Percentiles rank a stretch among this genome's conserved stretches.
Conservation (phyloP, 2,113 vertebrate species). For the Zosterops hypoxanthus region DNA sequence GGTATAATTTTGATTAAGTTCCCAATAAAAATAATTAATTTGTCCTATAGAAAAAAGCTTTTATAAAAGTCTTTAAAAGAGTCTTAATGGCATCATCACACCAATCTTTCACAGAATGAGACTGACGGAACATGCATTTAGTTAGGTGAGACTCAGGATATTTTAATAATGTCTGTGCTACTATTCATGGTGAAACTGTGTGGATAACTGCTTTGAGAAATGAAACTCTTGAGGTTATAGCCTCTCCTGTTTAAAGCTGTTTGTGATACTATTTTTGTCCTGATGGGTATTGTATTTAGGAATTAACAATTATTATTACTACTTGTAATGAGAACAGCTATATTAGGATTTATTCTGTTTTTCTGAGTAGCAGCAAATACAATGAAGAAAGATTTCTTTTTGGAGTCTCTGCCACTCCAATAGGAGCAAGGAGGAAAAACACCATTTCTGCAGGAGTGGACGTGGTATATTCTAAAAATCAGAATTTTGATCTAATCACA, state of each 20-base stretch:
- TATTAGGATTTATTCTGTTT: background rate
- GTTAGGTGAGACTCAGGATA: background rate
- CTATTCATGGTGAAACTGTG: background rate
- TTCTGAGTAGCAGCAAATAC: background rate
- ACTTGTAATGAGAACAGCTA: background rate
- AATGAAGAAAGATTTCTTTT: background rate
- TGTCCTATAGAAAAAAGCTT: background rate
- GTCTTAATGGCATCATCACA: background rate
- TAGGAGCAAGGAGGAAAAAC: background rate
- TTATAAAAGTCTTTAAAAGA: background rate
- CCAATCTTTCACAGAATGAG: background rate
- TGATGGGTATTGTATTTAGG: background rate
- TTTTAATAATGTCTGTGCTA: background rate
- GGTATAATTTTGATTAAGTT: background rate
- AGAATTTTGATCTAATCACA: background rate
- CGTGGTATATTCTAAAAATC: fast-evolving
- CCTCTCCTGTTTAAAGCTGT: background rate
- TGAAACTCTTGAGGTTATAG: background rate
- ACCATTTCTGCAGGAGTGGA: background rate
- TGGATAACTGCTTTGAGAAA: background rate
- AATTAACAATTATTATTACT: background rate
- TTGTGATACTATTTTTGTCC: background rate
- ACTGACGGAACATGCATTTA: background rate
- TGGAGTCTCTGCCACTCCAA: background rate
- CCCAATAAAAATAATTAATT: background rate